Percentiles rank a stretch among this genome's conserved stretches.
These are phyloP conservation scores for Mohoua ochrocephala DNA, from an alignment of 2,113 vertebrate species.

Conservation along the genomic window DNA sequence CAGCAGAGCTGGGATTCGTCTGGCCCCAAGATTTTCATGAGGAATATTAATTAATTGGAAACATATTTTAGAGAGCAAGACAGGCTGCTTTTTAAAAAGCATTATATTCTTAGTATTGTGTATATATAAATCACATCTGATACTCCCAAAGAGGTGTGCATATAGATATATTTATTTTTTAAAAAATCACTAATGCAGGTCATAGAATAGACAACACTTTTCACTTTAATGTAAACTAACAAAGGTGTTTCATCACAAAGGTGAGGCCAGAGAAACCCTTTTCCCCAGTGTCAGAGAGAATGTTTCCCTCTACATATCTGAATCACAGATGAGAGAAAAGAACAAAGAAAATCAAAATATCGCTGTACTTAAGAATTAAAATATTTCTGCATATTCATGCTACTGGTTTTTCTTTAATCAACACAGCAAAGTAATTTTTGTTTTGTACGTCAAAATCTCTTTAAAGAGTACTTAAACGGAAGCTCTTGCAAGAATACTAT, in stretches of 20 bases:
- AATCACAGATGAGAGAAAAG: not conserved
- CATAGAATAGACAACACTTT: not conserved
- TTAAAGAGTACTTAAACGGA: not conserved
- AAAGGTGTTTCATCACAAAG: not conserved
- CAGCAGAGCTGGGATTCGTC: not conserved
- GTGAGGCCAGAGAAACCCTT: not conserved
- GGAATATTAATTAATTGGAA: not conserved
- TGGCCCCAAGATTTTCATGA: not conserved
- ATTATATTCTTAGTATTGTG: not conserved
- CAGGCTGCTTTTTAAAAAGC: not conserved
- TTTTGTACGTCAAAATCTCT: not conserved
- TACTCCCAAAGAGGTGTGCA: not conserved
- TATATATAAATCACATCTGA: not conserved
- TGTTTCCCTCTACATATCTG: not conserved
- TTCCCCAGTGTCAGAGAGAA: not conserved
- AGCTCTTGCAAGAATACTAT: not conserved
- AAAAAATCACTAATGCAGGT: not conserved
- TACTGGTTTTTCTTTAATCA: not conserved
- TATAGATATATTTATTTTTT: not conserved
- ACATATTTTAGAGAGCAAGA: not conserved
- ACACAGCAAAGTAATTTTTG: not conserved
- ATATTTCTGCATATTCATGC: not conserved
- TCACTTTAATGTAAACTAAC: not conserved
- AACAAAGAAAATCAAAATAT: not conserved
- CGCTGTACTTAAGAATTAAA: not conserved